Evolutionary conservation across 2,888 invertebrate species (phyloP), one percentile per base, ranked within the genome.

Genomic region (Tipula vernalis): DNA sequence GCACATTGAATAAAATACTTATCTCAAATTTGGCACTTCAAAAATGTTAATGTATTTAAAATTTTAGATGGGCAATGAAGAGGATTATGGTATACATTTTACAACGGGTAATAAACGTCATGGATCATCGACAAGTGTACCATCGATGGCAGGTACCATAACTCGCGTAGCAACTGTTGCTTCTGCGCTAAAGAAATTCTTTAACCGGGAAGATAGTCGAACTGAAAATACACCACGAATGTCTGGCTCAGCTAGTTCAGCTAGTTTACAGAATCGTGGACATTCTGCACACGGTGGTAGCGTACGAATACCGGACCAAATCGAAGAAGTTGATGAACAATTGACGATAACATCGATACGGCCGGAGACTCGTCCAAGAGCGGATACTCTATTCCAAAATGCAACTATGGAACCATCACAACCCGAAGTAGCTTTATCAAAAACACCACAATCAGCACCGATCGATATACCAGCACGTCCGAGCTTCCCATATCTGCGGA

Each of bases 291-390:
- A 71, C 10, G 87, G 87, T 71, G 88, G 87, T 0, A 94, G 94
- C 89, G 94, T 94, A 93, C 93, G 94, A 89, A 94, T 95, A 13
- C 93, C 95, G 0, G 94, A 95, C 89, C 95, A 96, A 89, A 95
- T 95, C 88, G 95, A 95, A 90, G 95, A 95, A 91, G 94, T 95
- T 0, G 97, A 97, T 89, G 97, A 97, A 89, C 96, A 97, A 90
- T 93, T 94, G 89, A 97, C 96, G 10, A 95, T 96, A 87, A 96
- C 95, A 5, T 96, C 96, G 84, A 94, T 94, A 92, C 94, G 94
- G 89, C 90, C 91, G 90, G 92, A 93, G 88, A 91, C 89, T 90
- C 93, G 94, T 87, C 95, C 95, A 0, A 94, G 93, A 88, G 94
- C 94, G 0, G 93, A 94, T 91, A 94, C 93, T 89, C 90, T 95